Evolutionary conservation across 2,113 vertebrate species (phyloP), one percentile per base, ranked within the genome.

Genomic region (Nerophis ophidion): DNA sequence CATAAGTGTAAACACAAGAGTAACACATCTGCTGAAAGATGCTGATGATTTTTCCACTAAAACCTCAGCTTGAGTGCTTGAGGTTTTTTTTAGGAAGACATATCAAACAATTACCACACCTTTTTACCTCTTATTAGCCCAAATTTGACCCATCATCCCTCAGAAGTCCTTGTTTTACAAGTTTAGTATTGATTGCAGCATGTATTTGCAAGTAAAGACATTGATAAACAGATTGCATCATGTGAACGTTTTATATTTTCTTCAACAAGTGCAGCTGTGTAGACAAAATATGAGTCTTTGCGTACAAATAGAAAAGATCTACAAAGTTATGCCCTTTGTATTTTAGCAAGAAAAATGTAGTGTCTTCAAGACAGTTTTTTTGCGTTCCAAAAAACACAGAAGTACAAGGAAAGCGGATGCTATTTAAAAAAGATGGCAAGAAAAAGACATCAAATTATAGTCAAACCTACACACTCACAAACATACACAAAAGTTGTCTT

Each of bases 211-310:
- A 55, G 35, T 40, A 38, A 55, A 55, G 15, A 55, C 53, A 53
- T 55, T 6, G 17, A 19, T 4, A 71, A 16, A 51, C 68, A 57
- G 19, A 71, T 26, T 11, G 50, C 72, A 63, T 45, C 69, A 71
- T 74, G 19, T 50, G 3, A 62, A 67, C 48, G 58, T 63, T 40
- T 10, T 60, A 46, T 57, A 33, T 34, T 34, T 62, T 46, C 51
- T 62, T 46, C 51, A 48, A 68, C 65, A 86, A 81, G 83, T 79
- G 68, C 72, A 80, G 66, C 46, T 75, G 53, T 66, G 55, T 61
- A 63, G 68, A 71, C 62, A 79, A 77, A 81, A 72, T 72, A 65
- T 15, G 34, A 72, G 53, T 19, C 8, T 74, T 71, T 71, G 60
- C 57, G 71, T 70, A 80, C 9, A 80, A 80, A 61, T 66, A 68